phyloP scores from a whole-genome alignment of 2,797 vertebrate genomes.

The Hippopotamyrus pictus region DNA sequence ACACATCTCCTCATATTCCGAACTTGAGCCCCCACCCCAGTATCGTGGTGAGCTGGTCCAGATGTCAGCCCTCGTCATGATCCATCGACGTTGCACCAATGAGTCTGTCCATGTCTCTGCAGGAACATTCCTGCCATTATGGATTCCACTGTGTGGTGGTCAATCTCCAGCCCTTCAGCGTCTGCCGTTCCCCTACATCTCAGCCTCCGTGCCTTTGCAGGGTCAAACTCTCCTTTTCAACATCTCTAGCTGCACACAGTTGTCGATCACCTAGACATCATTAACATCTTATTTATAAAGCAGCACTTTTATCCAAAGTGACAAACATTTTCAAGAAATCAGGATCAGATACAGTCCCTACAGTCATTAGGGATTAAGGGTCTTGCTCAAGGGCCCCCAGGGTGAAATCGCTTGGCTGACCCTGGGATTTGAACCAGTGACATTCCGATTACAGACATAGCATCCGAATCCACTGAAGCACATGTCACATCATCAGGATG shows the following conservation, averaged over 20 bases:
- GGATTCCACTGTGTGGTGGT: neutral
- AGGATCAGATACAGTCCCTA: neutral
- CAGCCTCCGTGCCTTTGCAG: neutral
- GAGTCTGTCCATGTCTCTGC: neutral
- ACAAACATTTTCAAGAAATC: neutral
- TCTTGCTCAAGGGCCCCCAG: neutral
- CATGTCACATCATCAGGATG: neutral
- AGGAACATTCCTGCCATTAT: neutral
- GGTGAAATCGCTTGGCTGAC: neutral
- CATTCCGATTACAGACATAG: neutral
- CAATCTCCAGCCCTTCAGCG: neutral
- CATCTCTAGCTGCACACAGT: neutral
- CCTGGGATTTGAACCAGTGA: neutral
- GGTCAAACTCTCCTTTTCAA: neutral
- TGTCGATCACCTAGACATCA: neutral
- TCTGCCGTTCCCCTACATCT: neutral
- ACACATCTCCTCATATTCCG: constrained; percentile 49
- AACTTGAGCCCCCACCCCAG: constrained; percentile 37
- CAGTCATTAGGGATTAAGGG: neutral
- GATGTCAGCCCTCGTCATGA: constrained; percentile 12
- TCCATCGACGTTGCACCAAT: neutral
- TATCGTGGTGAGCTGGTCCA: constrained; percentile 26
- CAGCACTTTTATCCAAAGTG: neutral
- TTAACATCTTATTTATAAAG: neutral
- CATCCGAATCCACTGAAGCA: neutral